phyloP scores from a whole-genome alignment of 1,140 invertebrate genomes.

The Acromyrmex charruanus region DNA sequence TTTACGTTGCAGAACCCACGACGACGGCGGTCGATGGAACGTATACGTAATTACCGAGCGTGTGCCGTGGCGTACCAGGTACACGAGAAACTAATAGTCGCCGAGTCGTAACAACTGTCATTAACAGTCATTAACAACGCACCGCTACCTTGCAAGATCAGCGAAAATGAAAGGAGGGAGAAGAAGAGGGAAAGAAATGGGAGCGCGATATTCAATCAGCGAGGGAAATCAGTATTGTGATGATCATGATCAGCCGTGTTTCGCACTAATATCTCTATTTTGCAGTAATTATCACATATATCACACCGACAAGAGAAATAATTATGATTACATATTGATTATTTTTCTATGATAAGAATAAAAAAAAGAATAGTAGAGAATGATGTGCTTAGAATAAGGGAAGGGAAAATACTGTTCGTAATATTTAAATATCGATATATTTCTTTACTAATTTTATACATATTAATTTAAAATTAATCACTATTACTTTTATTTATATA shows the following conservation, averaged over 20 bases:
- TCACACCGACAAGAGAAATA: background rate
- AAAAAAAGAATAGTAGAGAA: background rate
- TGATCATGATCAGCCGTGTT: background rate
- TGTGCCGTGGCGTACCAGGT: constrained; percentile 80
- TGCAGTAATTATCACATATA: background rate
- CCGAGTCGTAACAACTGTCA: constrained; percentile 82
- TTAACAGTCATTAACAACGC: constrained; percentile 84
- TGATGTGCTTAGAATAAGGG: background rate
- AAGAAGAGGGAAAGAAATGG: background rate
- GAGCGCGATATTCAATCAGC: constrained; percentile 44
- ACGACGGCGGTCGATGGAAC: constrained; percentile 64
- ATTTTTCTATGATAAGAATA: background rate
- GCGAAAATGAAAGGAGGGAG: constrained; percentile 55
- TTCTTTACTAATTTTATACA: background rate
- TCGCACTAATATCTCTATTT: background rate
- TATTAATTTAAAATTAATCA: background rate
- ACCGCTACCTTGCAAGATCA: constrained; percentile 78
- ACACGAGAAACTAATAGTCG: constrained; percentile 81
- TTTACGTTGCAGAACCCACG: constrained; percentile 53
- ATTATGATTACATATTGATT: background rate
- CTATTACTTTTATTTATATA: background rate
- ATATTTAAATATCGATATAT: background rate
- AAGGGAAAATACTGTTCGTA: background rate
- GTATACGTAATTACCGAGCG: constrained; percentile 73
- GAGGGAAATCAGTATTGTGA: constrained; percentile 53